phyloP scores from a whole-genome alignment of 2,113 vertebrate species.

The Corvus cornix region DNA sequence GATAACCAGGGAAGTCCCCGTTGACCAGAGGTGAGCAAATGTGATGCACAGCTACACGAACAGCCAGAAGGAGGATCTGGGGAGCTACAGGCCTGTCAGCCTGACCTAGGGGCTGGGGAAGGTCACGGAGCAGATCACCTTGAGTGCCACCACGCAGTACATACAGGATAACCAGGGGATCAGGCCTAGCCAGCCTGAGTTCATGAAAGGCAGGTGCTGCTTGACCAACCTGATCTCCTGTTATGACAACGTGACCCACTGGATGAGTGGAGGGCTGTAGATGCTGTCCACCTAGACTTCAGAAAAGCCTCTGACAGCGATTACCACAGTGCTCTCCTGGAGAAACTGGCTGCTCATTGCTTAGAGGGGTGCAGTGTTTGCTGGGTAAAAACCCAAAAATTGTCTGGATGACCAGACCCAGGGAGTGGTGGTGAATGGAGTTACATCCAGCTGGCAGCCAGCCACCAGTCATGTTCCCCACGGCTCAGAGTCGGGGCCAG shows the following conservation, averaged over 20 bases:
- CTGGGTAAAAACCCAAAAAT: not conserved
- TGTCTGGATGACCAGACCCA: not conserved
- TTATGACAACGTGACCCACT: not conserved
- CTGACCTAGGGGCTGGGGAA: not conserved
- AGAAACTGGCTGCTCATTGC: not conserved
- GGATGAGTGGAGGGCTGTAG: not conserved
- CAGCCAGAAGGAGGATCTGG: not conserved
- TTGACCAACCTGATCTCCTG: not conserved
- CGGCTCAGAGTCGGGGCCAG: not conserved
- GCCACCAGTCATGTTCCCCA: not conserved
- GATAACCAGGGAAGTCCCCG: too few species aligned
- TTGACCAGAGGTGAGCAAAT: not conserved
- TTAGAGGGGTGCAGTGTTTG: accelerated
- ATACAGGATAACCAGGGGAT: not conserved
- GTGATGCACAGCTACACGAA: not conserved
- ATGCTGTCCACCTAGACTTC: accelerated
- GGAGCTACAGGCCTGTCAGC: not conserved
- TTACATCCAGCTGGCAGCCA: not conserved
- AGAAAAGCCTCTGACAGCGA: not conserved
- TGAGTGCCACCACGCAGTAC: not conserved
- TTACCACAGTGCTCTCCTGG: too few species aligned
- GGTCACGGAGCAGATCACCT: not conserved
- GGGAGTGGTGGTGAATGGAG: not conserved
- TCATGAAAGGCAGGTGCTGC: not conserved
- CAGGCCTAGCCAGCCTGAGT: not conserved